A percentile compares a stretch with the other conserved stretches of the same genome.
Evolutionary conservation across 2,888 invertebrate genomes (phyloP).

Genomic region (Drosophila mulleri): DNA sequence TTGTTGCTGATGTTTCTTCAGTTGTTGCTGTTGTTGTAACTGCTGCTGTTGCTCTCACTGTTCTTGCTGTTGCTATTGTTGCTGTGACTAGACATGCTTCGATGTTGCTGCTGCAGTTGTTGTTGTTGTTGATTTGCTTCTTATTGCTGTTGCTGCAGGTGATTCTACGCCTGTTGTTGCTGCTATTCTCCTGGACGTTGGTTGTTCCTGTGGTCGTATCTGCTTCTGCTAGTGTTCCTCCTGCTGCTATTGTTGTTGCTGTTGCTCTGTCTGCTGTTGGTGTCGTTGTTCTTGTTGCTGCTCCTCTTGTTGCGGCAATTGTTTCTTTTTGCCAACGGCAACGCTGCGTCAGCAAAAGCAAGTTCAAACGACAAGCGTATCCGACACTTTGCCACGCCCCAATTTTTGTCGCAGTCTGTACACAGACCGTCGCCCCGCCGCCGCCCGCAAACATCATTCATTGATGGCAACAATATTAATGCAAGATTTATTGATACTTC

Average conservation of each 20-base stretch:
- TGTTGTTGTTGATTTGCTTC: slow-evolving; percentile 33
- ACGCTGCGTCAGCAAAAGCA: slow-evolving; percentile 47
- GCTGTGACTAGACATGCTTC: too few relatives aligned
- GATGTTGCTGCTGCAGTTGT: background rate
- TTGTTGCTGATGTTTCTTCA: slow-evolving; percentile 1
- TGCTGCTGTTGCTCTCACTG: too few relatives aligned
- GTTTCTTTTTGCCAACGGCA: slow-evolving; percentile 34
- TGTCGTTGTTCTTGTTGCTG: slow-evolving; percentile 11
- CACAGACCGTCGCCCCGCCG: background rate
- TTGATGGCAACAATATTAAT: slow-evolving; percentile 57
- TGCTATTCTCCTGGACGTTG: background rate
- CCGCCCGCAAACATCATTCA: slow-evolving; percentile 8
- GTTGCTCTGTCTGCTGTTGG: background rate
- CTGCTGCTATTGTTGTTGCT: slow-evolving; percentile 15
- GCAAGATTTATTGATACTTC: slow-evolving; percentile 67
- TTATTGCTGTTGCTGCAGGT: slow-evolving; percentile 8
- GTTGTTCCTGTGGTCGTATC: background rate
- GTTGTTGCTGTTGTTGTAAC: slow-evolving; percentile 22
- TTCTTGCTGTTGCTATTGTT: background rate
- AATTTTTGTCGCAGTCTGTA: background rate
- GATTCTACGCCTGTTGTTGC: slow-evolving; percentile 21
- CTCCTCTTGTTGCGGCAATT: slow-evolving; percentile 13
- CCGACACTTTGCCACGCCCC: slow-evolving; percentile 21
- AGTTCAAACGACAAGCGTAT: slow-evolving; percentile 53
- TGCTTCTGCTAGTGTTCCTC: slow-evolving; percentile 5